Percentiles rank a stretch among this genome's conserved stretches.
Evolutionary conservation across 2,797 vertebrate genomes (phyloP).

Genomic region (Odontamblyopus lacepedii): DNA sequence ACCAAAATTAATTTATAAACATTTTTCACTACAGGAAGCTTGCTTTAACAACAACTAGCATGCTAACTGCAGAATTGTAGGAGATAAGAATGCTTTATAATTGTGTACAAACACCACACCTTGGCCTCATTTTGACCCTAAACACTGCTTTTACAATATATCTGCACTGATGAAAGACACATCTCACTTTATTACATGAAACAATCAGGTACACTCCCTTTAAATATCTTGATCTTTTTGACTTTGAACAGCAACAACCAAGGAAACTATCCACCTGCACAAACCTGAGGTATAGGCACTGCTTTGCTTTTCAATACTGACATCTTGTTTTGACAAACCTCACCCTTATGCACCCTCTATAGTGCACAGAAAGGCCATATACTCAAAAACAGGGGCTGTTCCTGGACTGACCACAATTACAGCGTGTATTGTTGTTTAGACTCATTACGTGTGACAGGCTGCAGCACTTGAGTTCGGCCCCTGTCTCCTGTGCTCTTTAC

Average conservation of each 20-base stretch:
- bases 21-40: no score
- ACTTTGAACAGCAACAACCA: background rate
- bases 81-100: no score
- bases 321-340: background rate
- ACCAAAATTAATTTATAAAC: no score
- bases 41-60: no score
- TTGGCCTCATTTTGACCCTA: no score
- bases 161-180: no score
- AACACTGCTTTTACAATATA: no score
- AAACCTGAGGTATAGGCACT: background rate
- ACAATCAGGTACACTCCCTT: background rate
- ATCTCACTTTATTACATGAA: no score
- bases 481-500: conserved; percentile 53
- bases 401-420: conserved; percentile 75
- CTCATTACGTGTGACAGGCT: conserved; percentile 82
- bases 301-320: background rate
- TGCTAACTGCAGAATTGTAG: no score
- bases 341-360: background rate
- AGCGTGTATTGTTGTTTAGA: conserved; percentile 76
- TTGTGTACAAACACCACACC: no score
- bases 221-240: background rate
- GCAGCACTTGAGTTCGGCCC: conserved; percentile 75
- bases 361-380: conserved; percentile 64
- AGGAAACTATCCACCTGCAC: background rate
- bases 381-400: conserved; percentile 57